These are phyloP conservation scores for Pomphorhynchus laevis DNA, from an alignment of 1,140 invertebrate species.

Conservation along the genomic window DNA sequence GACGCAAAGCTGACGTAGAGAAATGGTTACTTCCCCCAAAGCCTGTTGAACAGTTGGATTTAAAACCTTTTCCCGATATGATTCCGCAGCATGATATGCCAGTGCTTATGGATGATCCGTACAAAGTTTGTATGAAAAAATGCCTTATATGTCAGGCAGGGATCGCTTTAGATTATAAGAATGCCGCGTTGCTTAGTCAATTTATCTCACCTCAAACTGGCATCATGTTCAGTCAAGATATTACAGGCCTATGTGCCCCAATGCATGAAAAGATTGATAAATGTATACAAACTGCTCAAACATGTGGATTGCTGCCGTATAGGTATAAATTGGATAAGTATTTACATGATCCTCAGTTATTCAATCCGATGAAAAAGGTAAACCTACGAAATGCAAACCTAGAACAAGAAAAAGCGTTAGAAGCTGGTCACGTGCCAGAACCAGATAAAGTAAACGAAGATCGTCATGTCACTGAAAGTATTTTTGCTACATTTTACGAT, in stretches of 20 bases:
- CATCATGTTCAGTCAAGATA: constrained; percentile 6
- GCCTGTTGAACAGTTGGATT: no score
- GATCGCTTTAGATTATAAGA: constrained; percentile 7
- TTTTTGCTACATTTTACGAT: no score
- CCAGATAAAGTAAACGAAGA: no score
- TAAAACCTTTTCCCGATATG: no score
- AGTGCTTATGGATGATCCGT: no score
- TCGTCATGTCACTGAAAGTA: no score
- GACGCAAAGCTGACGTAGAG: no score
- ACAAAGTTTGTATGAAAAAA: constrained; percentile 1
- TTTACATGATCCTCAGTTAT: constrained; percentile 7
- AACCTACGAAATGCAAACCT: no score
- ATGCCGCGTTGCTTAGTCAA: constrained; percentile 4
- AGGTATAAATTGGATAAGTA: constrained; percentile 4
- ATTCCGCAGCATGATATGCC: no score
- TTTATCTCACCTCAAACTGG: constrained; percentile 10
- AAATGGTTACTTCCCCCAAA: no score
- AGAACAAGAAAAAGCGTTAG: no score
- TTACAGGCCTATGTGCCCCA: constrained; percentile 4
- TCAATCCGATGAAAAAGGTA: constrained; percentile 9
- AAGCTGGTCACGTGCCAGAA: no score
- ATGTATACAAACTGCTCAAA: constrained; percentile 2
- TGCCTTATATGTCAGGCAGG: constrained; percentile 8
- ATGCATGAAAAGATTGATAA: constrained; percentile 8
- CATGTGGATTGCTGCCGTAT: constrained; percentile 6